These are phyloP conservation scores for Alosa sapidissima DNA, from an alignment of 2,797 vertebrate species.

Conservation along the genomic window DNA sequence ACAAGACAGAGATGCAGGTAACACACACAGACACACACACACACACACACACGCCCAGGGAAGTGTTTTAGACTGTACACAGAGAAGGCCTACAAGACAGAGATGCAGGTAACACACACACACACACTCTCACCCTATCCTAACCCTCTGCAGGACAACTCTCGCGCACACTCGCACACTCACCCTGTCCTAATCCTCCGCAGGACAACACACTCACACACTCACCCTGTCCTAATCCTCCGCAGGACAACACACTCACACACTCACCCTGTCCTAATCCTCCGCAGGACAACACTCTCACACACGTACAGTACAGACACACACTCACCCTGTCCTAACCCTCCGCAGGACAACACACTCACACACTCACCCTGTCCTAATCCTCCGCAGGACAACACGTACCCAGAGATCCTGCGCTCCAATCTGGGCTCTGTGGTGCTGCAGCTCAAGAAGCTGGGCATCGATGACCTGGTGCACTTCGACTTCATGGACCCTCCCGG, in stretches of 20 bases:
- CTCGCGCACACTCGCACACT: not conserved
- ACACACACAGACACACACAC: no score
- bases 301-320: constrained; percentile 86
- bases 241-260: not conserved
- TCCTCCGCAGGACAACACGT: constrained; percentile 91
- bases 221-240: no score
- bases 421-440: constrained; percentile 97
- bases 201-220: not conserved
- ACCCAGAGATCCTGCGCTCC: constrained; percentile 97
- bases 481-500: constrained; percentile 99
- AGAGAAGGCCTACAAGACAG: constrained; percentile 98
- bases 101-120: constrained; percentile 56
- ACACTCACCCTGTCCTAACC: no score
- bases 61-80: constrained; percentile 66
- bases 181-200: not conserved
- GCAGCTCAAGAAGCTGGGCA: constrained; percentile 97
- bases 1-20: no score
- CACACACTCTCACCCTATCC: not conserved
- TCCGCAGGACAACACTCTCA: not conserved
- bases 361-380: not conserved
- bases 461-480: constrained; percentile 98
- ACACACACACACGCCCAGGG: no score
- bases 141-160: no score
- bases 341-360: constrained; percentile 85
- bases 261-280: not conserved